Evolutionary conservation across 2,888 invertebrate genomes (phyloP).

Genomic region (Caenorhabditis sp.): DNA sequence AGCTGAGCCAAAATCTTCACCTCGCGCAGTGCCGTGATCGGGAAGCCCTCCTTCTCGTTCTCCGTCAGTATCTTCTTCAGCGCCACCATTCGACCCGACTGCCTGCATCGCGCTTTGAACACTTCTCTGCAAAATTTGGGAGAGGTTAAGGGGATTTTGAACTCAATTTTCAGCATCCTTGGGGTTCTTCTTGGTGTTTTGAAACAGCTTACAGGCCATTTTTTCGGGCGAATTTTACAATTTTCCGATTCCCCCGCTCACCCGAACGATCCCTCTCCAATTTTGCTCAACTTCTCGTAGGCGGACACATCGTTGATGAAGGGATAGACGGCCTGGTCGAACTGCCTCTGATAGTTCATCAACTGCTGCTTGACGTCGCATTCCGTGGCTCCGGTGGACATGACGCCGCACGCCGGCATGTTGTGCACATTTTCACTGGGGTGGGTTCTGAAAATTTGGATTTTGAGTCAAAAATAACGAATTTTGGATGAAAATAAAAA

Average conservation of each 20-base stretch:
- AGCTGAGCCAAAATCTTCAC: conserved; percentile 95
- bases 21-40: conserved; percentile 97
- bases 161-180: neutral
- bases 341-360: conserved; percentile 59
- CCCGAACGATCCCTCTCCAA: conserved; percentile 99
- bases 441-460: conserved; percentile 30
- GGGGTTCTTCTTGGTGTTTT: too few relatives aligned
- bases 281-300: conserved; percentile 97
- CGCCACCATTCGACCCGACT: conserved; percentile 92
- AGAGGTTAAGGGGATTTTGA: neutral
- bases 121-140: conserved; percentile 89
- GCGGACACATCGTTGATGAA: conserved; percentile 86
- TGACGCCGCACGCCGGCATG: conserved; percentile 23
- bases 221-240: too few relatives aligned
- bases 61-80: conserved; percentile 99
- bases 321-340: conserved; percentile 75
- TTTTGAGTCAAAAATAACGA: too few relatives aligned
- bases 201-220: too few relatives aligned
- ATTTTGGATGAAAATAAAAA: neutral
- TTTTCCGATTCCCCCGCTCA: too few relatives aligned
- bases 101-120: conserved; percentile 95
- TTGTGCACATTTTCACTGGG: conserved; percentile 14
- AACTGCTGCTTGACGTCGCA: conserved; percentile 34
- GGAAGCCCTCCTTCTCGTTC: conserved; percentile 99
- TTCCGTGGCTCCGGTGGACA: conserved; percentile 15